Evolutionary conservation across 2,797 vertebrate species (phyloP), one percentile per base, ranked within the genome.

Genomic region (Enteromius mattozi): DNA sequence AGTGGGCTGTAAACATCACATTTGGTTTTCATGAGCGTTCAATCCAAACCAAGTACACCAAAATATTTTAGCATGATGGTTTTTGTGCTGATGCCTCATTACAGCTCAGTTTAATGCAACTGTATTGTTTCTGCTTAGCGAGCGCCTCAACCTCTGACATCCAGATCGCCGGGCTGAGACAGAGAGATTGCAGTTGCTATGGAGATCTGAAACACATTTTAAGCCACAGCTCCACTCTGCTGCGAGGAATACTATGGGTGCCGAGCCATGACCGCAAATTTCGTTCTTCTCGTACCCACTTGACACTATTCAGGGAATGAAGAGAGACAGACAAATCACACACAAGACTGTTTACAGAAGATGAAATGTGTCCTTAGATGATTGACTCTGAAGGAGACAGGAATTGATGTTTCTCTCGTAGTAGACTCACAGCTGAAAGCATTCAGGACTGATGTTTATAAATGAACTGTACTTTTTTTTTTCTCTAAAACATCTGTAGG

Each of bases 191-290:
- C 72, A 69, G 81, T 83, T 83, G 63, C 81, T 47, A 83, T 83
- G 81, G 72, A 68, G n/a, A 77, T 77, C 33, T 2, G 63, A 76
- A 47, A 68, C 72, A 74, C 3, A 17, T 35, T 81, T 74, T 63
- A 70, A 61, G 54, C 69, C 69, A 77, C 35, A 69, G 72, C 61
- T 51, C 35, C 35, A 49, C 61, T n/a, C 45, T 24, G 49, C 79
- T 37, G 9, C 19, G 24, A 66, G 79, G 21, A 86, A 85, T 70
- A 70, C 82, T 81, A 81, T 81, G 77, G 80, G 85, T 83, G 82
- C 80, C 14, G 33, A 68, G 54, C 76, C 72, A 78, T 54, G 70
- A 81, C 65, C 77, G 75, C 27, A 37, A 74, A 83, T 83, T 47
- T 80, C 9, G 35, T 74, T 71, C 49, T 81, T 35, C 79, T 82